Evolutionary conservation across 2,888 invertebrate species (phyloP).

Genomic region (Elysia crispata): DNA sequence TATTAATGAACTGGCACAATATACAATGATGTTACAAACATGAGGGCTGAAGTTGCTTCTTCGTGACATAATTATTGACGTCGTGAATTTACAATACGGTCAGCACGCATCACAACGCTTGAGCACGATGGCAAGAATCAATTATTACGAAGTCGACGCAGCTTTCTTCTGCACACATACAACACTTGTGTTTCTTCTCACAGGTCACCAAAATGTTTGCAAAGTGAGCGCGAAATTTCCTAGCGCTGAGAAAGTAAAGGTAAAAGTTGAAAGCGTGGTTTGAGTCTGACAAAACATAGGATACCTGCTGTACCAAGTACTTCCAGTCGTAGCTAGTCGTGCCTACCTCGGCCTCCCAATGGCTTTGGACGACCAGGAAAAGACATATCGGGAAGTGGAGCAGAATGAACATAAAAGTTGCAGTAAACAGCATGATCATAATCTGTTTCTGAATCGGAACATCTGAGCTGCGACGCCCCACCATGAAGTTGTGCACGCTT

Average conservation of each 20-base stretch:
- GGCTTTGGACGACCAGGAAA: conserved; percentile 42
- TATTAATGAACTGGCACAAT: no score
- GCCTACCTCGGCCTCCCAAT: conserved; percentile 41
- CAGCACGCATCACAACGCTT: no score
- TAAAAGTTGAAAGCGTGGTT: conserved; percentile 56
- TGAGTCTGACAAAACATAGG: conserved; percentile 53
- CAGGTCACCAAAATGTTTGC: background rate
- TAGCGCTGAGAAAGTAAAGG: conserved; percentile 52
- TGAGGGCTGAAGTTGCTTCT: no score
- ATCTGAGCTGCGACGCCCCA: conserved; percentile 12
- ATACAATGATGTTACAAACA: no score
- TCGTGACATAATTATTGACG: no score
- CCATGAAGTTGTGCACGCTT: conserved; percentile 38
- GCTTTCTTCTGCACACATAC: background rate
- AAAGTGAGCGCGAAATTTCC: conserved; percentile 52
- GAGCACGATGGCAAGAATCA: no score
- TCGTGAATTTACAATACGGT: no score
- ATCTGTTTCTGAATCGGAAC: conserved; percentile 42
- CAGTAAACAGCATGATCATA: conserved; percentile 53
- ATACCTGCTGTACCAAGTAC: conserved; percentile 50
- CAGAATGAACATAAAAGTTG: conserved; percentile 49
- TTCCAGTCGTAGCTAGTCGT: conserved; percentile 45
- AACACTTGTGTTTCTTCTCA: background rate
- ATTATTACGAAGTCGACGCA: no score
- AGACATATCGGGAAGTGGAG: conserved; percentile 54